Conservation (phyloP, 2,797 vertebrate genomes). For the Tauraco hartlaubi region DNA sequence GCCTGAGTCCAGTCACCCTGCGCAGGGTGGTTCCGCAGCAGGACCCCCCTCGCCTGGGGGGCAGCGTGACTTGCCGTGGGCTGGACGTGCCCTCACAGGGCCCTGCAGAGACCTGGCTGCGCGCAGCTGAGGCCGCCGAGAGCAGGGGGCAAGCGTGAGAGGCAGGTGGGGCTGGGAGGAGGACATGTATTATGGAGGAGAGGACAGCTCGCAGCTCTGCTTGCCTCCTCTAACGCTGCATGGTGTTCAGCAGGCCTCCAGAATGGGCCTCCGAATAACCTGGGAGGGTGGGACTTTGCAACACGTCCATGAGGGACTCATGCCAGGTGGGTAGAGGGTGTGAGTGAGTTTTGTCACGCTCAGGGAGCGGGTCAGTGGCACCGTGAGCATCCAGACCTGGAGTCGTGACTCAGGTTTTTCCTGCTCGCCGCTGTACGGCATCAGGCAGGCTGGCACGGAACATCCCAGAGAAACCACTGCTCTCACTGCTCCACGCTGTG, state of each 20-base stretch:
- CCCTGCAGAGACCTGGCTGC: not conserved
- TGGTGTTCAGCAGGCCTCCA: fast-evolving
- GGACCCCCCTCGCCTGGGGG: too few species aligned
- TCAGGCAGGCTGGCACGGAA: fast-evolving
- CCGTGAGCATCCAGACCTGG: fast-evolving
- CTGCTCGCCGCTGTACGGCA: fast-evolving
- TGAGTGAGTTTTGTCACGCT: fast-evolving
- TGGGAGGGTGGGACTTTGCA: not conserved
- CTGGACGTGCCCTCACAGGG: not conserved
- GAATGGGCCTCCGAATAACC: not conserved
- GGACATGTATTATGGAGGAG: not conserved
- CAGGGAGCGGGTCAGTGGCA: too few species aligned
- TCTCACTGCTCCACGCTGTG: not conserved
- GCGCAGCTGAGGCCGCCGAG: not conserved
- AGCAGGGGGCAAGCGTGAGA: not conserved
- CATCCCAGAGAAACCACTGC: not conserved
- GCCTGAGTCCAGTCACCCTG: not conserved
- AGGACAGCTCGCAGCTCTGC: not conserved
- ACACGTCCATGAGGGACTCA: fast-evolving
- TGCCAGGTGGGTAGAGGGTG: not conserved
- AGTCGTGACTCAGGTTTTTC: fast-evolving
- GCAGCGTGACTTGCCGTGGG: fast-evolving
- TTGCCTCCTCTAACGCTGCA: fast-evolving
- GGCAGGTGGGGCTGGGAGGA: not conserved
- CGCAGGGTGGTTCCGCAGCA: fast-evolving